Conservation (phyloP, 2,888 invertebrate species). For the Philonicus albiceps region DNA sequence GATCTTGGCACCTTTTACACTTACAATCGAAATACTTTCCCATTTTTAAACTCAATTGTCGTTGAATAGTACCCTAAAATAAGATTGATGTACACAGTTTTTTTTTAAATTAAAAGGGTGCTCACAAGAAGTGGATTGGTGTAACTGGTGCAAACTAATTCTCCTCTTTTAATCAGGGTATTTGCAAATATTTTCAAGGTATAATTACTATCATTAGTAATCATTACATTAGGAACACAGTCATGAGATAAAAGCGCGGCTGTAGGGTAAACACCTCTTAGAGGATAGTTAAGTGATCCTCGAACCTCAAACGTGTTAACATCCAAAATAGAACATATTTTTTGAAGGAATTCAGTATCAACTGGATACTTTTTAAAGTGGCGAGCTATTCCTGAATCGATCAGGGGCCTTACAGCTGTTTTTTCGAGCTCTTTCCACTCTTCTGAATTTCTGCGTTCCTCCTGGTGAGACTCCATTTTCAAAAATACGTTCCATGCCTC, state of each 20-base stretch:
- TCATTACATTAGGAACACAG: slow-evolving; percentile 77
- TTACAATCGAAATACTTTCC: slow-evolving; percentile 79
- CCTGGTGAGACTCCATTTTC: slow-evolving; percentile 68
- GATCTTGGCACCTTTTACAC: slow-evolving; percentile 74
- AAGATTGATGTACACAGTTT: neutral
- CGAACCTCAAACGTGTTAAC: slow-evolving; percentile 81
- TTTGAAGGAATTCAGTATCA: slow-evolving; percentile 69
- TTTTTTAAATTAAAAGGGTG: neutral
- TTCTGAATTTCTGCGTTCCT: slow-evolving; percentile 66
- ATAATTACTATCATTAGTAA: slow-evolving; percentile 76
- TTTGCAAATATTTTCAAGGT: slow-evolving; percentile 74
- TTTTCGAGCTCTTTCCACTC: slow-evolving; percentile 68
- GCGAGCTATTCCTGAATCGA: slow-evolving; percentile 54
- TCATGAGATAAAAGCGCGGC: slow-evolving; percentile 79
- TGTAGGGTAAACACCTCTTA: slow-evolving; percentile 74
- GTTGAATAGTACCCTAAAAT: slow-evolving; percentile 71
- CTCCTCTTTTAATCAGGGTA: slow-evolving; percentile 68
- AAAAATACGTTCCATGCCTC: slow-evolving; percentile 65
- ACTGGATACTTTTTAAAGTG: slow-evolving; percentile 57
- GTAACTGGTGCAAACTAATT: slow-evolving; percentile 74
- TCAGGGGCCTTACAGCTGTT: slow-evolving; percentile 62
- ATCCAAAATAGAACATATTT: slow-evolving; percentile 77
- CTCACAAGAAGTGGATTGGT: slow-evolving; percentile 74
- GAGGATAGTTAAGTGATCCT: slow-evolving; percentile 64
- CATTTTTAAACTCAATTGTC: slow-evolving; percentile 71